Base-by-base conservation (phyloP, 1,140 invertebrate genomes). In the Portunus trituberculatus region DNA sequence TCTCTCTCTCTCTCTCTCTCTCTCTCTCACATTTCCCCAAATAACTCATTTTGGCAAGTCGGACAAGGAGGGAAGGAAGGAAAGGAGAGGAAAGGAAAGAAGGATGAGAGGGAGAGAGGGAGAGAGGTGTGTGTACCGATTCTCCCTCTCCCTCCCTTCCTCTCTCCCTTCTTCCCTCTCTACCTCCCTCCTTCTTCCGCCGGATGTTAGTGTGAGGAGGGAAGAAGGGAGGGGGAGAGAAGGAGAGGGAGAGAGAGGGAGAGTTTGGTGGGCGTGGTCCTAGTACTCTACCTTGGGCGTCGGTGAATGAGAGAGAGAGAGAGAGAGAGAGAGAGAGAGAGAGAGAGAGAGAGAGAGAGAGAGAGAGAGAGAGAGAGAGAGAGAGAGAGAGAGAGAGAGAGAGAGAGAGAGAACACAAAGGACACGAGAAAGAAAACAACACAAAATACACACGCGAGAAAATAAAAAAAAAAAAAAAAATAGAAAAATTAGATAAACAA, bases 131-230 rank as follows among this genome's bases (percentile, higher is more conserved):
- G 87, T 14, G 45, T 48, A 90, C 67, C 67, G n/a, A 76, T 76
- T 76, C 67, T 16, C 67, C 25, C 67, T 76, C 67, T 48, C 89
- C n/a, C 67, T 16, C 67, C 25, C 67, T 76, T 25, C 89, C 89
- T 91, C 89, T 25, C 25, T 29, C 89, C 6, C 88, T 59, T 1
- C 45, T 4, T 48, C 88, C 39, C 31, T 20, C 86, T 31, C 86
- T 90, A 0, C 45, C n/a, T 90, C 88, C 89, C 84, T 28, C 83
- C 83, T 84, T 84, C 83, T 84, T 84, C 83, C 83, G 88, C 89
- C 89, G 89, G 89, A 91, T 91, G 89, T 91, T 91, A 59, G 48
- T 48, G n/a, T 48, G 48, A 76, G 67, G 67, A 20, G 20, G 45
- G 32, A 39, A 39, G 39, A 29, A 28, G 31, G 87, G 12, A n/a